A percentile compares a stretch with the other conserved stretches of the same genome.
phyloP scores from a whole-genome alignment of 1,140 invertebrate species.

The Scylla paramamosain region DNA sequence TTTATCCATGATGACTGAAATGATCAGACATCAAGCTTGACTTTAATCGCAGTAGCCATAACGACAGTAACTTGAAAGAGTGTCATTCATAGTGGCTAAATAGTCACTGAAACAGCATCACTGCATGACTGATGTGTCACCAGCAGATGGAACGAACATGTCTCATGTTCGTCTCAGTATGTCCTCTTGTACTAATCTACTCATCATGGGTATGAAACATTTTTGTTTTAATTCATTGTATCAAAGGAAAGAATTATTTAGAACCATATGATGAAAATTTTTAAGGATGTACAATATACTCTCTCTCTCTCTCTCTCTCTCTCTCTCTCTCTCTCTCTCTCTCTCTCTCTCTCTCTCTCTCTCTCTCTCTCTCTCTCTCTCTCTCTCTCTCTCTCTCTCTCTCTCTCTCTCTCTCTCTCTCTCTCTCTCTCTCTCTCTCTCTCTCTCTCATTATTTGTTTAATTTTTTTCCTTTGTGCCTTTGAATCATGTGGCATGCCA shows the following conservation, averaged over 20 bases:
- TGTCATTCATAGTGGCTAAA: conserved; percentile 13
- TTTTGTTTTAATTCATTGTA: conserved; percentile 31
- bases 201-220: conserved; percentile 17
- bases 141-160: not conserved
- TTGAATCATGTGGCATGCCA: conserved; percentile 34
- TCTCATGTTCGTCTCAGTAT: not conserved
- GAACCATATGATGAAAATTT: conserved; percentile 32
- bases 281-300: conserved; percentile 42
- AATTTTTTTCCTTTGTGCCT: conserved; percentile 42
- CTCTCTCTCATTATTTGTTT: no score
- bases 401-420: no score
- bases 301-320: not conserved
- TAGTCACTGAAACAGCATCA: conserved; percentile 27
- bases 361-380: no score
- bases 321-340: no score
- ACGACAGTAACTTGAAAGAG: not conserved
- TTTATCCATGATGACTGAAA: no score
- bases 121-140: conserved; percentile 7
- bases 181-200: not conserved
- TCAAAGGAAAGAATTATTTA: conserved; percentile 26
- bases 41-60: conserved; percentile 44
- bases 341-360: not conserved
- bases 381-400: no score
- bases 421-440: no score
- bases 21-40: conserved; percentile 45